These are phyloP conservation scores for Tachypleus tridentatus DNA, from an alignment of 1,140 invertebrate genomes.

Conservation along the genomic window DNA sequence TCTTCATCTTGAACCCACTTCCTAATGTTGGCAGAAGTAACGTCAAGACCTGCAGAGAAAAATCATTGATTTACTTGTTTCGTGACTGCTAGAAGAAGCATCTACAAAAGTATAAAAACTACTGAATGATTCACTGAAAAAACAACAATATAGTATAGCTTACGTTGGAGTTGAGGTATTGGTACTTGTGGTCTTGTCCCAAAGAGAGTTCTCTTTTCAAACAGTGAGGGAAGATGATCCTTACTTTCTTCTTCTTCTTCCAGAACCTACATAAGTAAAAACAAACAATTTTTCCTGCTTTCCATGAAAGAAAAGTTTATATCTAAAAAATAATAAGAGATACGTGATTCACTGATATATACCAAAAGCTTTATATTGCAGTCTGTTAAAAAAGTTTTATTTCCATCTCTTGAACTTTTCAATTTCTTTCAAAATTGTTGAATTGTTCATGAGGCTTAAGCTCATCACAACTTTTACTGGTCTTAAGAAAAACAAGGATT, in stretches of 20 bases:
- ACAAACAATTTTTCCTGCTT: neutral
- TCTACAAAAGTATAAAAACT: no score
- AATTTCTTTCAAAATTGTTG: no score
- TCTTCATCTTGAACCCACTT: conserved; percentile 87
- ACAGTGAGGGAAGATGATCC: neutral
- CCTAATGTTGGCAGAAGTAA: conserved; percentile 53
- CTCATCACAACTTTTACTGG: no score
- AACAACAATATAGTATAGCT: neutral
- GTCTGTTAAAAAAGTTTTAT: no score
- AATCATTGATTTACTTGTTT: conserved; percentile 12
- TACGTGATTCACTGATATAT: no score
- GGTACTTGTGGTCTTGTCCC: conserved; percentile 14
- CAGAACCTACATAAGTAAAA: neutral
- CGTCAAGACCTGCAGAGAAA: conserved; percentile 21
- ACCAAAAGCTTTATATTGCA: no score
- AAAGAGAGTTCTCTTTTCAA: conserved; percentile 12
- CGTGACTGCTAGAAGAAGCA: conserved; percentile 10
- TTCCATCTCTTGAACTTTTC: no score
- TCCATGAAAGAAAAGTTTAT: no score
- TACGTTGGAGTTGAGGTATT: conserved; percentile 14
- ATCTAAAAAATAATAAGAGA: no score
- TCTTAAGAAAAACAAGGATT: no score
- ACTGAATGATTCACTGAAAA: neutral
- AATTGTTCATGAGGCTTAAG: no score
- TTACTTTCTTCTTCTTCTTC: neutral